A percentile compares a stretch with the other conserved stretches of the same genome.
Conservation (phyloP, 2,113 vertebrate genomes). For the Leptobrachium leishanense region DNA sequence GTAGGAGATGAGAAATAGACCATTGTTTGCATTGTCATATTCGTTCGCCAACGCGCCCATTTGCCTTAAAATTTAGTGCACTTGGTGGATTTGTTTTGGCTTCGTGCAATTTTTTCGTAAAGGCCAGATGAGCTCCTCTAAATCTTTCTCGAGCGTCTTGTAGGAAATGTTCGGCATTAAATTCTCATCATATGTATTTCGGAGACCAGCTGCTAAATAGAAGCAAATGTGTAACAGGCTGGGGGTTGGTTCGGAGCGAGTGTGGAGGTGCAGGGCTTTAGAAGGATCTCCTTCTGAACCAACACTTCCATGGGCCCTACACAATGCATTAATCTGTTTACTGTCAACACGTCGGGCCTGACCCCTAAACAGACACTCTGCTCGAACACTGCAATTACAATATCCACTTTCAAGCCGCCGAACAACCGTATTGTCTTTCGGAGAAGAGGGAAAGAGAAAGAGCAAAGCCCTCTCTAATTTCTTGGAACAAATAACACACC, state of each 20-base stretch:
- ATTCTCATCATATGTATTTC: conserved; percentile 43
- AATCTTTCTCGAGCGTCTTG: conserved; percentile 37
- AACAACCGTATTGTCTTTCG: conserved; percentile 18
- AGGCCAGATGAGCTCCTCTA: conserved; percentile 42
- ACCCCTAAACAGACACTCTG: conserved; percentile 26
- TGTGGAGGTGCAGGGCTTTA: conserved; percentile 30
- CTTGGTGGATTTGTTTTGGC: conserved; percentile 47
- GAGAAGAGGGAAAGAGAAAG: background rate
- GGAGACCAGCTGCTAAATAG: conserved; percentile 34
- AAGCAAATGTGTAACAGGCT: conserved; percentile 45
- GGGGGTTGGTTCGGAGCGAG: conserved; percentile 28
- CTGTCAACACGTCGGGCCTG: conserved; percentile 39
- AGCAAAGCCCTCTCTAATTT: conserved; percentile 38
- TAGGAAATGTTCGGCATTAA: conserved; percentile 48
- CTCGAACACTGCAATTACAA: conserved; percentile 22
- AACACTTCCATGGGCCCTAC: conserved; percentile 1
- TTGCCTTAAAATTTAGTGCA: conserved; percentile 33
- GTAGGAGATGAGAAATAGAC: conserved; percentile 35
- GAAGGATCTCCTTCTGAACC: background rate
- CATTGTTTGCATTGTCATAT: conserved; percentile 30
- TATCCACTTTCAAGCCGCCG: conserved; percentile 32
- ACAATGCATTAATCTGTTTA: conserved; percentile 35
- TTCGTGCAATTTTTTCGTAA: conserved; percentile 39
- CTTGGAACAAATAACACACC: conserved; percentile 32
- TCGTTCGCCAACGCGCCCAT: conserved; percentile 16